phyloP scores from a whole-genome alignment of 2,888 invertebrate genomes.

The Dasysyrphus albostriatus region DNA sequence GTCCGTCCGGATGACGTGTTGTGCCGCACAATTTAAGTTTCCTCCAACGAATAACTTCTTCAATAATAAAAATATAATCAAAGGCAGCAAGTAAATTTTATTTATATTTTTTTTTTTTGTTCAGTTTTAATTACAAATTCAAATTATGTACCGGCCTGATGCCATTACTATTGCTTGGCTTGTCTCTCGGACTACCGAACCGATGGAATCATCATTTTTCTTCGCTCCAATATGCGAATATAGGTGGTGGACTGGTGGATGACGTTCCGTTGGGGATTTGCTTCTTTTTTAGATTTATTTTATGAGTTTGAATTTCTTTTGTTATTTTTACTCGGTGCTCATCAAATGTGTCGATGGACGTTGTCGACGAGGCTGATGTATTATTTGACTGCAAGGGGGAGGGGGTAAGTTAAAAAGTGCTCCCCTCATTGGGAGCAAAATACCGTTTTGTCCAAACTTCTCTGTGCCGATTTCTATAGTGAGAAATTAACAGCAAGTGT shows the following conservation, averaged over 20 bases:
- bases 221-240: constrained; percentile 70
- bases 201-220: constrained; percentile 68
- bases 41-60: constrained; percentile 63
- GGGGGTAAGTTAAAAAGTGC: constrained; percentile 47
- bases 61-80: constrained; percentile 47
- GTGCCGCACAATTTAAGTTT: constrained; percentile 49
- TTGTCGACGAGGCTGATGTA: constrained; percentile 45
- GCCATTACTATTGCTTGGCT: constrained; percentile 24
- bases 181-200: constrained; percentile 3
- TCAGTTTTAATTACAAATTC: constrained; percentile 67
- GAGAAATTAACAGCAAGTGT: constrained; percentile 57
- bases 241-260: constrained; percentile 53
- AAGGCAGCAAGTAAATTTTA: constrained; percentile 41
- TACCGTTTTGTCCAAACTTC: constrained; percentile 54
- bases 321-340: constrained; percentile 66
- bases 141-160: constrained; percentile 58
- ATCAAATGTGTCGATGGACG: constrained; percentile 63
- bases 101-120: constrained; percentile 20
- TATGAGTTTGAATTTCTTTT: constrained; percentile 69
- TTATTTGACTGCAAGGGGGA: constrained; percentile 26
- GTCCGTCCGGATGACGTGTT: constrained; percentile 68
- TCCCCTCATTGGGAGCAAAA: constrained; percentile 51
- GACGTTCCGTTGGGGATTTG: constrained; percentile 67
- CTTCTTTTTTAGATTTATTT: constrained; percentile 68
- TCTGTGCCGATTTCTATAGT: constrained; percentile 51